Percentiles rank a stretch among this genome's conserved stretches.
Evolutionary conservation across 2,113 vertebrate genomes (phyloP).

Genomic region (Orientallactaga bullata): DNA sequence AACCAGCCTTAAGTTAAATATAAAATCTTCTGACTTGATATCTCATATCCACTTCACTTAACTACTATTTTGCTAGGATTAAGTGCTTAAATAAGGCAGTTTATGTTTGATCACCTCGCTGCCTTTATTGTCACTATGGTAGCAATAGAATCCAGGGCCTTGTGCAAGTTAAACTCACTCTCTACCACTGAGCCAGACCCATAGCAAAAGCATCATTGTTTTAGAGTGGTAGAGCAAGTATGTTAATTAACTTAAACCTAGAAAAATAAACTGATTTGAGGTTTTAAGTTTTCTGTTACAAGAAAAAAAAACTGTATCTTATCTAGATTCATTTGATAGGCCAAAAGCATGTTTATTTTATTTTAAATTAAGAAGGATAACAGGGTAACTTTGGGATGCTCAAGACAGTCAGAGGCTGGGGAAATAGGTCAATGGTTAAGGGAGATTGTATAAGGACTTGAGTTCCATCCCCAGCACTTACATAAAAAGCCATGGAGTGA

Average conservation of each 20-base stretch:
- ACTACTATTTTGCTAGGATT: no score
- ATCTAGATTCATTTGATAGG: not conserved
- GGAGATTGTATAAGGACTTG: no score
- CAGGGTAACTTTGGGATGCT: slow-evolving; percentile 21
- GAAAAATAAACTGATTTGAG: slow-evolving; percentile 17
- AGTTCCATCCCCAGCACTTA: no score
- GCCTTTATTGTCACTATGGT: not conserved
- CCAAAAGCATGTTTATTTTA: not conserved
- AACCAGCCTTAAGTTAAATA: not conserved
- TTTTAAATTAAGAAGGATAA: slow-evolving; percentile 55
- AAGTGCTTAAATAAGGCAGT: not conserved
- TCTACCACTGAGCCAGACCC: not conserved
- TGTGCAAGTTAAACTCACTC: not conserved
- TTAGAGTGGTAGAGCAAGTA: not conserved
- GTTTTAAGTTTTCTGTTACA: slow-evolving; percentile 35
- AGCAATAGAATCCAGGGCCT: not conserved
- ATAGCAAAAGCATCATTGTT: not conserved
- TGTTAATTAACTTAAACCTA: not conserved
- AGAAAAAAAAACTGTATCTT: slow-evolving; percentile 3
- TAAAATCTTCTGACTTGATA: not conserved
- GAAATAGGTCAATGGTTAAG: no score
- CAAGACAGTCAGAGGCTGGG: not conserved
- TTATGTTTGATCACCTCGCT: not conserved
- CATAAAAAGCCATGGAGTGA: no score
- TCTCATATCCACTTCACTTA: not conserved